Evolutionary conservation across 2,113 vertebrate species (phyloP), one percentile per base, ranked within the genome.

Genomic region (Cochlearius cochlearius): DNA sequence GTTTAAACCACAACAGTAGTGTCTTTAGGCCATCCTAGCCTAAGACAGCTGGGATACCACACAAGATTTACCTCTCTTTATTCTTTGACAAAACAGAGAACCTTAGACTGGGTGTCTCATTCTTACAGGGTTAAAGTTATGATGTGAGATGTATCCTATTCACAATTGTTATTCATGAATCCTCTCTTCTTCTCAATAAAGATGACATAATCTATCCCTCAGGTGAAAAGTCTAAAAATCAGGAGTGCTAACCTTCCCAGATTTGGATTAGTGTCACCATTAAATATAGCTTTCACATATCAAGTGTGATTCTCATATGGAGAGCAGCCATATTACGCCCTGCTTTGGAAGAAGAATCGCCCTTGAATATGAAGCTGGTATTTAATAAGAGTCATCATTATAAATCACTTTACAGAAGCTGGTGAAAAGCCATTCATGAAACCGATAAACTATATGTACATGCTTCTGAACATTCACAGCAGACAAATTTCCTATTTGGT

Each of bases 401-500:
- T 83, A 93, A 95, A 94, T 92, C 72, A 93, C 29, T 93, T 95
- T 74, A 90, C 14, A 71, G n/a, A 74, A 71, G n/a, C 55, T 36
- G 47, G 29, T 73, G 68, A 76, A 83, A 90, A 73, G 20, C 36
- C 56, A 47, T 90, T 93, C 86, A 77, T 78, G 79, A 93, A 92
- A 73, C 75, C 29, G 52, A 77, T 78, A 89, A 92, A 91, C 82
- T 86, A 45, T 38, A 86, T 4, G 7, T 41, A 66, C 50, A 34
- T 32, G 41, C 59, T 88, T 86, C 59, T 91, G 76, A 92, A 75
- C 64, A 36, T 47, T 76, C 75, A 90, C n/a, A 86, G 55, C 38
- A 91, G 69, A 58, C 30, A 79, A 79, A 86, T 79, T 47, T 74
- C 59, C 47, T 92, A 15, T 47, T 92, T 88, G 38, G 38, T 67